Percentiles rank a stretch among this genome's conserved stretches.
These are phyloP conservation scores for Barnardius zonarius DNA, from an alignment of 2,113 vertebrate genomes.

Conservation along the genomic window DNA sequence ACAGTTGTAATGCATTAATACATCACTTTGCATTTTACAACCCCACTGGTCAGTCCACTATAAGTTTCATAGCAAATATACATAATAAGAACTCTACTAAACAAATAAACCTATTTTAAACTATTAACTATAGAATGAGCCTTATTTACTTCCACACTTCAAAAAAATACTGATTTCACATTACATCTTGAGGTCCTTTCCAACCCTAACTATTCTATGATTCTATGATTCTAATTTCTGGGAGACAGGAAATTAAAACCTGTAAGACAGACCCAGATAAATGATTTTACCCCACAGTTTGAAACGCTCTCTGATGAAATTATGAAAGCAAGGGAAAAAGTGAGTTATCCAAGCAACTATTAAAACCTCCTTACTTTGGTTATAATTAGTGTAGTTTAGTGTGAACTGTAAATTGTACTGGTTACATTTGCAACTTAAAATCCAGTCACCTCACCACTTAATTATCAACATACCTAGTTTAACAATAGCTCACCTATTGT, in stretches of 20 bases:
- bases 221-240: neutral
- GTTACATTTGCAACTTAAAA: neutral
- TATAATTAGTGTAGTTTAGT: conserved; percentile 3
- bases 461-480: neutral
- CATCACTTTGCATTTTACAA: neutral
- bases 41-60: neutral
- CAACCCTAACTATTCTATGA: too few species aligned
- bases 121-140: neutral
- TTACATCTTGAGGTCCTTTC: neutral
- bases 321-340: neutral
- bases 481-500: neutral
- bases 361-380: conserved; percentile 27
- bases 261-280: neutral
- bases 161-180: neutral
- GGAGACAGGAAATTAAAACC: neutral
- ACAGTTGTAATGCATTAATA: conserved; percentile 16
- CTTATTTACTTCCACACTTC: neutral
- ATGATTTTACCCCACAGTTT: neutral
- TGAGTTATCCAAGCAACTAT: neutral
- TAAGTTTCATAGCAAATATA: neutral
- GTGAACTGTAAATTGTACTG: neutral
- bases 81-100: neutral
- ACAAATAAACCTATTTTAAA: neutral
- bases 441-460: neutral
- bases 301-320: neutral